These are phyloP conservation scores for Amphibalanus amphitrite DNA, from an alignment of 1,140 invertebrate species.

Conservation along the genomic window DNA sequence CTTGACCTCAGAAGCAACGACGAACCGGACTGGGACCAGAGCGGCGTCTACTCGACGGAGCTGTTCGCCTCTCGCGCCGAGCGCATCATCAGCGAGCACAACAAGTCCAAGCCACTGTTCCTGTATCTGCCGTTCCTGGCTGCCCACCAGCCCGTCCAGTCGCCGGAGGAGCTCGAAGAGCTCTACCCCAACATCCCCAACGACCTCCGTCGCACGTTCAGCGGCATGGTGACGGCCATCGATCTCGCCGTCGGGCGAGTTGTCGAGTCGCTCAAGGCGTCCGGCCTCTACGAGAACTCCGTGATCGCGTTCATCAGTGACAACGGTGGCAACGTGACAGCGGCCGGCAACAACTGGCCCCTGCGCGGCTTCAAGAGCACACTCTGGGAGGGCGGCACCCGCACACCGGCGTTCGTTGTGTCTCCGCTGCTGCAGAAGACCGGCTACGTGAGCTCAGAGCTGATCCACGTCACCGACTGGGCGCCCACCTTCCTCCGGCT, in stretches of 20 bases:
- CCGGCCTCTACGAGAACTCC: constrained; percentile 31
- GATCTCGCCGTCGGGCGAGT: constrained; percentile 28
- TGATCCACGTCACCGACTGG: constrained; percentile 15
- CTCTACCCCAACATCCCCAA: constrained; percentile 24
- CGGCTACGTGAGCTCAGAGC: constrained; percentile 15
- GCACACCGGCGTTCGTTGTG: constrained; percentile 27
- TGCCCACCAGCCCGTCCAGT: constrained; percentile 29
- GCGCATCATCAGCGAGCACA: too few relatives aligned
- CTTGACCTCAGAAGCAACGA: too few relatives aligned
- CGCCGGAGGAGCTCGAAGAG: constrained; percentile 23
- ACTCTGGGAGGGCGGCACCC: constrained; percentile 33
- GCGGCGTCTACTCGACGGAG: constrained; percentile 28
- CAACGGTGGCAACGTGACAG: constrained; percentile 24
- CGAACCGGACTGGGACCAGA: too few relatives aligned
- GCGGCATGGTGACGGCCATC: constrained; percentile 34
- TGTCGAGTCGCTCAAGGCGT: constrained; percentile 25
- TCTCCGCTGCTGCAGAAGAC: constrained; percentile 24
- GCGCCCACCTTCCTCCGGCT: constrained; percentile 10
- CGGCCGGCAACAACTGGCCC: constrained; percentile 29
- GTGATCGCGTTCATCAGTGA: constrained; percentile 29
- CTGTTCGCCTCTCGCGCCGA: too few relatives aligned
- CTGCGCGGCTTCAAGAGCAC: constrained; percentile 28
- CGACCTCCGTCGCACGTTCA: constrained; percentile 21
- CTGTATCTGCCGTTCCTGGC: constrained; percentile 33
- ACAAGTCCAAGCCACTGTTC: constrained; percentile 27